Conservation (phyloP, 1,140 invertebrate species). For the Drosophila albomicans region DNA sequence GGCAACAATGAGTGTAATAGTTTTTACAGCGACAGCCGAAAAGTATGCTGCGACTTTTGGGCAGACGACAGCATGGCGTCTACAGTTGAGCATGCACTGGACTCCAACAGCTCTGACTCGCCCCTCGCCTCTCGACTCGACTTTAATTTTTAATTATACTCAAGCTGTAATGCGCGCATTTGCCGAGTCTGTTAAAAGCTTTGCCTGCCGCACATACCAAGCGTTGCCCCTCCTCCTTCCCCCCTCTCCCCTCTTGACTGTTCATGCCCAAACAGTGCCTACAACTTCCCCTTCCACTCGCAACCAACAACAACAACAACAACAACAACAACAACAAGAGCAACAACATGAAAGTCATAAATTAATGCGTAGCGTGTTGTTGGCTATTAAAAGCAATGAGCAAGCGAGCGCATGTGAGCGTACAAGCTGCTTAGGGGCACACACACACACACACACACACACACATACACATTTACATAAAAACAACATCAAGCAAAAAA, state of each 20-base stretch:
- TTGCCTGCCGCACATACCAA: conserved; percentile 32
- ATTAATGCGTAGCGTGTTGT: conserved; percentile 82
- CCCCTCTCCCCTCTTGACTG: neutral
- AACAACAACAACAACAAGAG: conserved; percentile 6
- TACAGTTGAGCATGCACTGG: conserved; percentile 62
- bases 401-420: conserved; percentile 75
- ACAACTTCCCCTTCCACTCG: neutral
- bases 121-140: neutral
- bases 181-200: conserved; percentile 65
- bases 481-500: conserved; percentile 71
- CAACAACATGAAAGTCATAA: conserved; percentile 64
- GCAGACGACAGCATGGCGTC: conserved; percentile 68
- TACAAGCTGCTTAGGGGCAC: conserved; percentile 66
- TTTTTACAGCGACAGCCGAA: conserved; percentile 73
- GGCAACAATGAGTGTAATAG: conserved; percentile 61
- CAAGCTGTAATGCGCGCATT: conserved; percentile 29
- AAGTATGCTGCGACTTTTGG: conserved; percentile 76
- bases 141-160: conserved; percentile 69
- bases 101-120: neutral
- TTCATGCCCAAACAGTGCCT: no score
- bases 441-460: conserved; percentile 26
- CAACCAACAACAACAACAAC: conserved; percentile 29
- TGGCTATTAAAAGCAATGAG: conserved; percentile 83
- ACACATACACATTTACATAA: conserved; percentile 64
- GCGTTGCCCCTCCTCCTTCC: no score